Evolutionary conservation across 1,140 invertebrate genomes (phyloP).

Genomic region (Drosophila tropicalis): DNA sequence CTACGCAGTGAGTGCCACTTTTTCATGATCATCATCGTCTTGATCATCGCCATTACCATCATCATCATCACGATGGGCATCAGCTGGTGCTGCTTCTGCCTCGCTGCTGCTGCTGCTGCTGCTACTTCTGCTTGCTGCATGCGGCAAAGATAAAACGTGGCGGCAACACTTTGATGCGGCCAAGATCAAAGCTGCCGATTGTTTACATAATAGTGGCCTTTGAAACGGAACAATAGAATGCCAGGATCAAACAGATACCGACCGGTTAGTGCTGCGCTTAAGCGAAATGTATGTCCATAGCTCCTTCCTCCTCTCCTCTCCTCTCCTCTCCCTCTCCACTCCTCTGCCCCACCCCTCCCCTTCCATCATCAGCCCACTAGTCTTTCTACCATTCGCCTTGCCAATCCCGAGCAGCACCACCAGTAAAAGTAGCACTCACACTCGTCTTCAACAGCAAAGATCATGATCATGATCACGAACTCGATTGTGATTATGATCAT

Average conservation of each 20-base stretch:
- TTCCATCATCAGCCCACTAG: neutral
- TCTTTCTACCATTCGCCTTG: neutral
- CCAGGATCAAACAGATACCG: slow-evolving; percentile 82
- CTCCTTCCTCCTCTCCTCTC: slow-evolving; percentile 32
- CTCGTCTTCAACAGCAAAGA: slow-evolving; percentile 25
- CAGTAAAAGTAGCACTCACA: slow-evolving; percentile 59
- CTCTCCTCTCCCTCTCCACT: neutral
- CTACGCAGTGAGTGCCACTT: slow-evolving; percentile 53
- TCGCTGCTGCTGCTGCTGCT: slow-evolving; percentile 40
- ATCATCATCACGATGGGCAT: slow-evolving; percentile 33
- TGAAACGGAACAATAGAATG: slow-evolving; percentile 84
- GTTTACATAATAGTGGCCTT: slow-evolving; percentile 84
- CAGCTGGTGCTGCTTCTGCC: slow-evolving; percentile 34
- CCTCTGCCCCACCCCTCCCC: neutral
- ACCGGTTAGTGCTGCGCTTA: slow-evolving; percentile 74
- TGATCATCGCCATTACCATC: slow-evolving; percentile 23
- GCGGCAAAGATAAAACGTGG: slow-evolving; percentile 78
- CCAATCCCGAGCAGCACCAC: slow-evolving; percentile 10
- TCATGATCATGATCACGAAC: slow-evolving; percentile 43
- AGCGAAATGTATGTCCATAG: slow-evolving; percentile 76
- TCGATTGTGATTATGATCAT: slow-evolving; percentile 37
- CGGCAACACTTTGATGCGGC: slow-evolving; percentile 83
- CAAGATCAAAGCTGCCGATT: slow-evolving; percentile 83
- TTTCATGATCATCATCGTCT: slow-evolving; percentile 49
- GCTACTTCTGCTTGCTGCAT: slow-evolving; percentile 49